Evolutionary conservation across 2,113 vertebrate species (phyloP), one percentile per base, ranked within the genome.

Genomic region (Peucedramus taeniatus): DNA sequence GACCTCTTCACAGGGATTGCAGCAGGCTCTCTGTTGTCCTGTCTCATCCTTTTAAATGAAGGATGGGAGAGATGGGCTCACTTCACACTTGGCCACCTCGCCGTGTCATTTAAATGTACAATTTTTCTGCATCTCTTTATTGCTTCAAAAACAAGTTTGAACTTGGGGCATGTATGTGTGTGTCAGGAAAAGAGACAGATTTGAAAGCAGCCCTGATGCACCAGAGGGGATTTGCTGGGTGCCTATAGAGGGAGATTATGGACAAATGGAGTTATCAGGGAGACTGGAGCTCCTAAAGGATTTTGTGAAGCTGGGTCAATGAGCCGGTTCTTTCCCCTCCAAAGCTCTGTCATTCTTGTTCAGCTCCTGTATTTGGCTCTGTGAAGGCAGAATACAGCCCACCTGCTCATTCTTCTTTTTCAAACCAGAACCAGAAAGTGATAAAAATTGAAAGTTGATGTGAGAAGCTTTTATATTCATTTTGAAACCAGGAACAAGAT

Each of bases 41-140:
- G 93, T 97, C 94, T 93, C 89, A 96, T 97, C 94, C 91, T 96
- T 96, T 97, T 94, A 97, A 87, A 81, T 79, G 86, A 79, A 93
- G 47, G 94, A 80, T 68, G 92, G 54, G 90, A 96, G 95, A 95
- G 94, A 96, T 79, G 89, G 89, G 61, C 79, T 96, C 15, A 7
- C 95, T 96, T 97, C 91, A 97, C 85, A 95, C 94, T 96, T 95
- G 93, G 83, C 86, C 94, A 96, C 92, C 96, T 97, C 85, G 3
- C 92, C 17, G 14, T 95, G 95, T 96, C 95, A 96, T 96, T 96
- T 97, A 95, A 94, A 94, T 91, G 94, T 94, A 80, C 87, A 37
- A 57, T 93, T 90, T 95, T 93, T 91, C 93, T 82, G 83, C 93
- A 89, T 97, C 94, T 95, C 94, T 97, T 97, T 96, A 96, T 93